phyloP scores from a whole-genome alignment of 2,113 vertebrate genomes.

The Irena cyanogastra region DNA sequence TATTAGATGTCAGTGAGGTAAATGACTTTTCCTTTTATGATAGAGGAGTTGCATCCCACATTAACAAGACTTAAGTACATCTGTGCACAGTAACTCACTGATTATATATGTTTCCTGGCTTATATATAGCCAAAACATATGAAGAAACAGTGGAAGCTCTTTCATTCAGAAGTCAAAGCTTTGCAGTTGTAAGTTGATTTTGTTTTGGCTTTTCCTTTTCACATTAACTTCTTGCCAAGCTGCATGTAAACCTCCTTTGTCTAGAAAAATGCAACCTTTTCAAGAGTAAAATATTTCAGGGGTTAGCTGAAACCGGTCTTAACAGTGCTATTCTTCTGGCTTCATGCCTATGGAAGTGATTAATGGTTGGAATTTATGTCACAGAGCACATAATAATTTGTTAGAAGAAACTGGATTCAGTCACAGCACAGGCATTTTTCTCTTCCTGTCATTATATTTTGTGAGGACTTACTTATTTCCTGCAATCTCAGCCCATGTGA shows the following conservation, averaged over 20 bases:
- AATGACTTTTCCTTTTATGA: background rate
- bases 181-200: conserved; percentile 73
- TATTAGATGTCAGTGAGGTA: background rate
- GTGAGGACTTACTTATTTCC: conserved; percentile 48
- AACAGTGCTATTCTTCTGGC: conserved; percentile 44
- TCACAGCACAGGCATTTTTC: conserved; percentile 56
- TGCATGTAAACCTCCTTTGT: conserved; percentile 52
- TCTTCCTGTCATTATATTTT: conserved; percentile 61
- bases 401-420: conserved; percentile 57
- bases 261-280: conserved; percentile 20
- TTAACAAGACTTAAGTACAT: background rate
- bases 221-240: conserved; percentile 30
- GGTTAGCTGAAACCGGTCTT: background rate
- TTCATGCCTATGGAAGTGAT: conserved; percentile 47
- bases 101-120: conserved; percentile 27
- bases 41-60: background rate
- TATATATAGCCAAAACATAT: conserved; percentile 37
- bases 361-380: conserved; percentile 62
- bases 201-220: conserved; percentile 22
- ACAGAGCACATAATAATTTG: conserved; percentile 58
- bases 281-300: conserved; percentile 13
- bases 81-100: background rate
- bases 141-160: conserved; percentile 69
- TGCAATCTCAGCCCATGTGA: conserved; percentile 42
- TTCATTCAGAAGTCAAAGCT: conserved; percentile 75